Evolutionary conservation across 2,888 invertebrate genomes (phyloP), one percentile per base, ranked within the genome.

Genomic region (Teleogryllus oceanicus): DNA sequence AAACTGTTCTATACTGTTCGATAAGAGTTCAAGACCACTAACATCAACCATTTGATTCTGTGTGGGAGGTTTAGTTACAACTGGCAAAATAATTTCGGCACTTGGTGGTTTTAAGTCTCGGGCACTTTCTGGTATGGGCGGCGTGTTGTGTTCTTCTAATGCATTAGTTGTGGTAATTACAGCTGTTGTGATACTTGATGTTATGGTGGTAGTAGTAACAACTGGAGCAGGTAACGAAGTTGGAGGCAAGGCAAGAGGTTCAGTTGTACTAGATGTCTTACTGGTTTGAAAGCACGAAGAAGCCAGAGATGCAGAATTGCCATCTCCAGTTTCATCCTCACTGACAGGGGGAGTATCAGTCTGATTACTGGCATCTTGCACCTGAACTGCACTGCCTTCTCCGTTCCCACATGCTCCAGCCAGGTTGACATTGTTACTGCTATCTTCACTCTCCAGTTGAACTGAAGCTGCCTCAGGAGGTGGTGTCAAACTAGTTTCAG

Each of bases 351-450:
- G 91, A 24, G 93, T 92, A 84, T 95, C 94, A 0, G 95, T 95
- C 87, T 95, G 95, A 85, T 94, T 95, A 79, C 94, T 94, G 0
- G 94, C 94, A 84, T 95, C 94, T 85, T 91, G 94, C n/a, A 93
- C 94, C 49, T 80, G 80, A 49, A 83, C 82, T 16, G 77, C 49
- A 12, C 50, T 18, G 16, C 37, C 21, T 37, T 78, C 80, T 20
- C 77, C 76, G 75, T 78, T 18, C 16, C 50, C 74, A 74, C 77
- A 16, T 4, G 78, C 74, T 76, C 75, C 49, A 18, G 21, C 21
- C 18, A 20, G 24, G 49, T 50, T 12, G 78, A 74, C 11, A 37
- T 50, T 13, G 75, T 51, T 13, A 49, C 24, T 11, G 50, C 18
- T 24, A 21, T 76, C 76, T 24, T 76, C 76, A 49, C 76, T 49